Evolutionary conservation across 2,888 invertebrate genomes (phyloP).

Genomic region (Oxystoma pomonae): DNA sequence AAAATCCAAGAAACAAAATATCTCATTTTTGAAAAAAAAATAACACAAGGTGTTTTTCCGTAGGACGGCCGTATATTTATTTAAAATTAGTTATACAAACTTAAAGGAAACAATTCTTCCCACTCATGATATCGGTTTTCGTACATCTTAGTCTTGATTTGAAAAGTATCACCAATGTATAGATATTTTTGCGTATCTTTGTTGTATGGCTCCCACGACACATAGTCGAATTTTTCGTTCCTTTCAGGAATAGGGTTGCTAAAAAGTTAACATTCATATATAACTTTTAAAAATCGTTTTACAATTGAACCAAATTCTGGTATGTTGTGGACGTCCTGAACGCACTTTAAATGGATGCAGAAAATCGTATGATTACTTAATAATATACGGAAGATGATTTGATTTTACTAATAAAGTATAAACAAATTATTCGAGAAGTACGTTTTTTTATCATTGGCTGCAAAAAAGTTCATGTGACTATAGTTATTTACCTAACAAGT

Average conservation of each 20-base stretch:
- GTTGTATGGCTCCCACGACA: constrained; percentile 43
- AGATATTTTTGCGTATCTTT: constrained; percentile 41
- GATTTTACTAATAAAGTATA: neutral
- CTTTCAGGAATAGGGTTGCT: constrained; percentile 49
- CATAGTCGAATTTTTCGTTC: constrained; percentile 33
- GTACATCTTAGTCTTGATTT: constrained; percentile 40
- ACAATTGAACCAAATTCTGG: neutral
- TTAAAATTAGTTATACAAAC: constrained; percentile 1
- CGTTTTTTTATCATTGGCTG: too few species aligned
- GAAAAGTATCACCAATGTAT: constrained; percentile 41
- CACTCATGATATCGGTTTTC: constrained; percentile 43
- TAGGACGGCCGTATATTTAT: too few species aligned
- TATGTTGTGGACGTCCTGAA: neutral
- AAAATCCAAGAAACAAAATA: too few species aligned
- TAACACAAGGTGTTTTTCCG: too few species aligned
- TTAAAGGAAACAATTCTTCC: constrained; percentile 42
- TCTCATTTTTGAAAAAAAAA: too few species aligned
- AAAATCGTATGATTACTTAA: too few species aligned
- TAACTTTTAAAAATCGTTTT: neutral
- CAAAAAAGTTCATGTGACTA: too few species aligned
- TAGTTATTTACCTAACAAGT: too few species aligned
- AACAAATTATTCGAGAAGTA: neutral
- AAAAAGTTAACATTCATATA: constrained; percentile 20
- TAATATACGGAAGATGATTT: neutral
- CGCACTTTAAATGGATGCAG: too few species aligned